Evolutionary conservation across 2,113 vertebrate genomes (phyloP).

Genomic region (Ictalurus furcatus): DNA sequence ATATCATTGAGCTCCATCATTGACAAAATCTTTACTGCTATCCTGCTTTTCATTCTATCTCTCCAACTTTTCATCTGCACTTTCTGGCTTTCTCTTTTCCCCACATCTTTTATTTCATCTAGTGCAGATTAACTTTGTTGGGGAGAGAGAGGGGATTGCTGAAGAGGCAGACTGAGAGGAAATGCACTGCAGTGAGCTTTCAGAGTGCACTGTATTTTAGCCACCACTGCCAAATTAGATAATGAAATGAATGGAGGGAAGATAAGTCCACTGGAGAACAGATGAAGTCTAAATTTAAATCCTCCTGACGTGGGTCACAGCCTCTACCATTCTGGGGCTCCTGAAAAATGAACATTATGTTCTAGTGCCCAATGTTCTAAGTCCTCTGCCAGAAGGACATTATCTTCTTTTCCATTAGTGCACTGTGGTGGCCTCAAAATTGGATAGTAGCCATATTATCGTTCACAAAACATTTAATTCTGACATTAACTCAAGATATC

Average conservation of each 20-base stretch:
- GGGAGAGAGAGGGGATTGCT: slow-evolving; percentile 64
- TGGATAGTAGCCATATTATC: not conserved
- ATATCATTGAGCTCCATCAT: not conserved
- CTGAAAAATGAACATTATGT: slow-evolving; percentile 31
- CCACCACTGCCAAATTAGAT: slow-evolving; percentile 71
- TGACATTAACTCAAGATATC: not conserved
- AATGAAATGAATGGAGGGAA: slow-evolving; percentile 64
- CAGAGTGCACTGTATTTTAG: slow-evolving; percentile 73
- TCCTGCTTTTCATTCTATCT: slow-evolving; percentile 2
- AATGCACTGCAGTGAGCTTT: slow-evolving; percentile 63
- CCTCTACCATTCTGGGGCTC: slow-evolving; percentile 23
- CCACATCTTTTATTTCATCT: not conserved
- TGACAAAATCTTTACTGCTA: not conserved
- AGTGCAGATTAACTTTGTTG: slow-evolving; percentile 62
- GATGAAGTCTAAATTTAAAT: slow-evolving; percentile 71
- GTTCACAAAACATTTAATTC: not conserved
- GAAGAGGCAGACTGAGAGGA: slow-evolving; percentile 65
- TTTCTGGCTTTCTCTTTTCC: slow-evolving; percentile 10
- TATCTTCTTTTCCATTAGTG: not conserved
- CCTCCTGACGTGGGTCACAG: slow-evolving; percentile 61
- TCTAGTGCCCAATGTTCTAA: slow-evolving; percentile 4
- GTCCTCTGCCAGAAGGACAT: not conserved
- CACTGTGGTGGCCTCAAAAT: not conserved
- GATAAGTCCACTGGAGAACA: slow-evolving; percentile 62
- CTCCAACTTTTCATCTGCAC: slow-evolving; percentile 19